Conservation (phyloP, 2,797 vertebrate genomes). For the Threskiornis aethiopicus region DNA sequence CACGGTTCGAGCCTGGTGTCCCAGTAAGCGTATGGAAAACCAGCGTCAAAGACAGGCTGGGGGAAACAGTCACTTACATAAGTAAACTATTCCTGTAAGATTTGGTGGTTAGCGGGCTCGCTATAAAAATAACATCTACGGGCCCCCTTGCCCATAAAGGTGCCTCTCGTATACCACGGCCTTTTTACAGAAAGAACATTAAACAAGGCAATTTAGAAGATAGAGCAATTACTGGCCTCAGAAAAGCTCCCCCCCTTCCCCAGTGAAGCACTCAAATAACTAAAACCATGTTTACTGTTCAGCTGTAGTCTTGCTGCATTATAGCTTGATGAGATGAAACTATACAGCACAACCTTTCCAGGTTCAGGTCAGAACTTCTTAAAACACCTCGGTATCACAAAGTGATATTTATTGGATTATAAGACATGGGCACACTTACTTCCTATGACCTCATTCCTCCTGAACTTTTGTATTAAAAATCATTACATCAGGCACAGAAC, state of each 20-base stretch:
- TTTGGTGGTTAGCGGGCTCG: constrained; percentile 1
- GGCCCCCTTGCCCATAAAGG: constrained; percentile 49
- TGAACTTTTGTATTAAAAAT: constrained; percentile 16
- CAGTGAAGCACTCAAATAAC: constrained; percentile 20
- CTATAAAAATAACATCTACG: constrained; percentile 22
- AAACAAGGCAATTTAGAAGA: constrained; percentile 33
- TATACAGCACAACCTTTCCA: background rate
- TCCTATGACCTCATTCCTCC: constrained; percentile 66
- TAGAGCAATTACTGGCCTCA: background rate
- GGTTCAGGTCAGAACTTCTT: constrained; percentile 61
- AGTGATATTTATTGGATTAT: constrained; percentile 64
- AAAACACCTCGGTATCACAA: constrained; percentile 41
- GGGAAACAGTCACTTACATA: background rate
- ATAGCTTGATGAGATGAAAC: constrained; percentile 46
- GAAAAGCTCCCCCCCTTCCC: background rate
- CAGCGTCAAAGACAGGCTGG: background rate
- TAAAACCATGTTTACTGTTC: constrained; percentile 45
- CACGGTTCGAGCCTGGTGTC: constrained; percentile 35
- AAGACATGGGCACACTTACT: constrained; percentile 32
- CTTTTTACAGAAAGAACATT: constrained; percentile 29
- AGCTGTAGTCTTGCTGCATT: constrained; percentile 13
- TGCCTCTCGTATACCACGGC: constrained; percentile 22
- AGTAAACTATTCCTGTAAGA: background rate
- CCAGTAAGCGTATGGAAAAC: constrained; percentile 64
- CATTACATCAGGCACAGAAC: constrained; percentile 41